Conservation (phyloP, 2,113 vertebrate genomes). For the Nibea albiflora region DNA sequence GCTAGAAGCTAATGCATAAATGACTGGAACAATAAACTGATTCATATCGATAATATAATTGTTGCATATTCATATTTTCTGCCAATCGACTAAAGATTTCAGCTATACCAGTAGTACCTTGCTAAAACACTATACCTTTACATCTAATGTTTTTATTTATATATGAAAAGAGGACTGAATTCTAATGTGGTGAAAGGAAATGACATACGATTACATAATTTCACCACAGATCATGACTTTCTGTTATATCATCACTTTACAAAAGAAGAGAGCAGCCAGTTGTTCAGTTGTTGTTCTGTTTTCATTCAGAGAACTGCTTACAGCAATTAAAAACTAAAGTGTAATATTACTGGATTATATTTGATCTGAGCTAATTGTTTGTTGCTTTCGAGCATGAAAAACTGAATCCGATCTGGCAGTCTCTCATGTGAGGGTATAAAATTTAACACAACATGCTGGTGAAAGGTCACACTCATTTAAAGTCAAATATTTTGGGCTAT, state of each 20-base stretch:
- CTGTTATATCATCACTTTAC: slow-evolving; percentile 33
- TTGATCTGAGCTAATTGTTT: too few species aligned
- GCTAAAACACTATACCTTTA: too few species aligned
- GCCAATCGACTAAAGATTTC: too few species aligned
- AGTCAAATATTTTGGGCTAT: background rate
- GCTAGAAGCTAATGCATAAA: background rate
- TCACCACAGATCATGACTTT: background rate
- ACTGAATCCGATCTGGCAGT: slow-evolving; percentile 19
- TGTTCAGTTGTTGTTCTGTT: background rate
- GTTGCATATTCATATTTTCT: too few species aligned
- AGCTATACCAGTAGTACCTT: too few species aligned
- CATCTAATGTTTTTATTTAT: slow-evolving; percentile 16
- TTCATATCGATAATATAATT: background rate
- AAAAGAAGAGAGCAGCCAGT: slow-evolving; percentile 29
- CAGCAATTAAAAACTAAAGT: too few species aligned
- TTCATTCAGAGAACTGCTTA: slow-evolving; percentile 15
- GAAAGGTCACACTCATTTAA: slow-evolving; percentile 16
- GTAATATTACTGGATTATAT: too few species aligned
- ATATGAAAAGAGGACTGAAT: background rate
- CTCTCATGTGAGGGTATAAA: slow-evolving; percentile 14
- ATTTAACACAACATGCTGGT: background rate
- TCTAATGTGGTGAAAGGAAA: slow-evolving; percentile 2
- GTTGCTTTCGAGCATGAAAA: slow-evolving; percentile 41
- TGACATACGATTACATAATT: slow-evolving; percentile 28
- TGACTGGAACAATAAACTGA: background rate